phyloP scores from a whole-genome alignment of 1,140 invertebrate genomes.

The Drosophila pseudoananassae region DNA sequence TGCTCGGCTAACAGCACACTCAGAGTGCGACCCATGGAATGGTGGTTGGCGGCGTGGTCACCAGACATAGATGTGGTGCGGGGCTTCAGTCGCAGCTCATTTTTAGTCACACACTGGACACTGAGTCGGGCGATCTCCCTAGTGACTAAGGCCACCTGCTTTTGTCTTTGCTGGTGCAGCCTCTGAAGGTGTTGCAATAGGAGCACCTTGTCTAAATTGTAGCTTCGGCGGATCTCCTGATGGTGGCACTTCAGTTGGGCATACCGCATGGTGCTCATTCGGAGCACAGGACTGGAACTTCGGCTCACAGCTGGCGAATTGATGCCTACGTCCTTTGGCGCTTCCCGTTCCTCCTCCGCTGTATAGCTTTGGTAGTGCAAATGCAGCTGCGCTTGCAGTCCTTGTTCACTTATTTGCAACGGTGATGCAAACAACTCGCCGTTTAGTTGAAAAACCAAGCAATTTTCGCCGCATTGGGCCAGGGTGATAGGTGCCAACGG shows the following conservation, averaged over 20 bases:
- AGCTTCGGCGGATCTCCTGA: conserved; percentile 89
- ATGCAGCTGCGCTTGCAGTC: conserved; percentile 60
- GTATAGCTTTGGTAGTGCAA: conserved; percentile 67
- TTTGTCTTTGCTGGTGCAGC: conserved; percentile 78
- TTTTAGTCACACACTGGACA: conserved; percentile 69
- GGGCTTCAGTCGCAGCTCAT: conserved; percentile 64
- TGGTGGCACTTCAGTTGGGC: conserved; percentile 74
- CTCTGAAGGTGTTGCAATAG: conserved; percentile 70
- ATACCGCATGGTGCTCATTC: conserved; percentile 68
- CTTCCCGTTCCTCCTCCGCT: conserved; percentile 35
- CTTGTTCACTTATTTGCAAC: conserved; percentile 75
- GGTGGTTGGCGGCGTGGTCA: conserved; percentile 51
- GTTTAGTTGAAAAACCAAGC: conserved; percentile 94
- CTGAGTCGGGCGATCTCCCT: conserved; percentile 71
- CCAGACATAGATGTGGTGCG: conserved; percentile 63
- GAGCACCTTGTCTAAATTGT: conserved; percentile 89
- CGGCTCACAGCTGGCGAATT: conserved; percentile 65
- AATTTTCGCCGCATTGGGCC: conserved; percentile 89
- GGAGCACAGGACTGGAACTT: conserved; percentile 55
- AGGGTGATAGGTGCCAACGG: conserved; percentile 85
- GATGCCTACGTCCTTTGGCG: conserved; percentile 44
- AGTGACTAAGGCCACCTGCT: conserved; percentile 82
- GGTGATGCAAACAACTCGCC: conserved; percentile 93
- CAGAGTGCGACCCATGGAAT: conserved; percentile 80
- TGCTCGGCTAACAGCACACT: conserved; percentile 72